A percentile compares a stretch with the other conserved stretches of the same genome.
These are phyloP conservation scores for Anableps anableps DNA, from an alignment of 2,797 vertebrate species.

Conservation along the genomic window DNA sequence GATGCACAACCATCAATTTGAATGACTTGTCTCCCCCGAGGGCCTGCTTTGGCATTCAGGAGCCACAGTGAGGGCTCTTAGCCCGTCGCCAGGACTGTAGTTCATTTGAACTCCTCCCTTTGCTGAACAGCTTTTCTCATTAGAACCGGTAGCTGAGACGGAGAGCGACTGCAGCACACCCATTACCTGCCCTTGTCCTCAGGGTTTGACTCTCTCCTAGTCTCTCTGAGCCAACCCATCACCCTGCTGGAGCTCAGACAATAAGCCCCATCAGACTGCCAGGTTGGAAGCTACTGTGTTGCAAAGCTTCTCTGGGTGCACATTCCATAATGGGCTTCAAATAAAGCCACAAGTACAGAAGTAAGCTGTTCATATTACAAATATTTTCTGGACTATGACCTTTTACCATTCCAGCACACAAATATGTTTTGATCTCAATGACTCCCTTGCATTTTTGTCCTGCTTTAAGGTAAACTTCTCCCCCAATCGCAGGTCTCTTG, in stretches of 20 bases:
- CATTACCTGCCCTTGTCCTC: slow-evolving; percentile 77
- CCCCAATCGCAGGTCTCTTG: not conserved
- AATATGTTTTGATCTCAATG: not conserved
- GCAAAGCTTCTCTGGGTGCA: slow-evolving; percentile 18
- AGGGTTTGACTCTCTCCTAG: slow-evolving; percentile 58
- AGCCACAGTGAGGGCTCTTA: slow-evolving; percentile 77
- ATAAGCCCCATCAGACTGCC: slow-evolving; percentile 47
- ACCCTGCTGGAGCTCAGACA: slow-evolving; percentile 56
- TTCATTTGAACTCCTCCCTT: slow-evolving; percentile 79
- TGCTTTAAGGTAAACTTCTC: not conserved
- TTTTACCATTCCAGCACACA: not conserved
- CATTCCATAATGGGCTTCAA: slow-evolving; percentile 34
- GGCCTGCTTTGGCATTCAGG: slow-evolving; percentile 88
- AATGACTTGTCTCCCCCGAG: slow-evolving; percentile 86
- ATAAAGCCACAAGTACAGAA: slow-evolving; percentile 23
- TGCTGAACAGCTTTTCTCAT: slow-evolving; percentile 72
- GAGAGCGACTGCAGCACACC: slow-evolving; percentile 59
- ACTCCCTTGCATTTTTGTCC: not conserved
- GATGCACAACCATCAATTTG: slow-evolving; percentile 87
- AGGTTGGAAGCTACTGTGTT: slow-evolving; percentile 41
- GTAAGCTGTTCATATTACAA: slow-evolving; percentile 17
- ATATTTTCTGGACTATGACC: not conserved
- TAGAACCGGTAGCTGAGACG: slow-evolving; percentile 76
- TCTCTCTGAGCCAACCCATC: slow-evolving; percentile 56
- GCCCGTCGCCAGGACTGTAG: slow-evolving; percentile 78